These are phyloP conservation scores for Cryptotis parvus DNA, from an alignment of 2,113 vertebrate species.

Conservation along the genomic window DNA sequence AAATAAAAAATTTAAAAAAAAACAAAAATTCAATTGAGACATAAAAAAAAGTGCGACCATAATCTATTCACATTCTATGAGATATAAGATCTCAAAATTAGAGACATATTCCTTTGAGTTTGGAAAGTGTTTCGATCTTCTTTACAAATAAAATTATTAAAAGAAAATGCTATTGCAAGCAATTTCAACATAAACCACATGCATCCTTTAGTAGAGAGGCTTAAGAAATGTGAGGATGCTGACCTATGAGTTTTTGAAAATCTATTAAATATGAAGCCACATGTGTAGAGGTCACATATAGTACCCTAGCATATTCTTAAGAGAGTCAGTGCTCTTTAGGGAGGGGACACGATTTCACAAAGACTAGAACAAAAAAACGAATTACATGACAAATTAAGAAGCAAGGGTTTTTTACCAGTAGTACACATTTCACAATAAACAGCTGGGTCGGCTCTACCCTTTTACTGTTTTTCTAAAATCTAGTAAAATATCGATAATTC, in stretches of 20 bases:
- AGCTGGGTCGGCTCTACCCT: background rate
- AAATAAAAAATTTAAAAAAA: too few relatives aligned
- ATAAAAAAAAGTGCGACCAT: background rate
- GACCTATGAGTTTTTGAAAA: background rate
- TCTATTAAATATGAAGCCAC: background rate
- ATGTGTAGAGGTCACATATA: background rate
- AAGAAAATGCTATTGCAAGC: constrained; percentile 27
- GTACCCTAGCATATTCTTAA: background rate
- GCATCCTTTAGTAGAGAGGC: background rate
- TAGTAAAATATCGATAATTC: constrained; percentile 64
- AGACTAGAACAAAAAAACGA: constrained; percentile 25
- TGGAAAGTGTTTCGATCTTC: background rate
- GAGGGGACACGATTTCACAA: constrained; percentile 5
- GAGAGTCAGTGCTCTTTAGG: background rate
- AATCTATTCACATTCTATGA: constrained; percentile 1
- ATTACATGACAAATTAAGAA: constrained; percentile 59
- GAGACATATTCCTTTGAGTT: constrained; percentile 7
- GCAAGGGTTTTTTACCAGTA: constrained; percentile 57
- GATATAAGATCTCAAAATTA: background rate
- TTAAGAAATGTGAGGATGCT: background rate
- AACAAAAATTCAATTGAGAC: too few relatives aligned
- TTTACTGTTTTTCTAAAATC: constrained; percentile 39
- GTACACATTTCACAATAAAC: constrained; percentile 58
- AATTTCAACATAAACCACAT: background rate
- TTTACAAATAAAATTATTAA: constrained; percentile 4